Evolutionary conservation across 2,888 invertebrate species (phyloP), one percentile per base, ranked within the genome.

Genomic region (Nomada fucata): DNA sequence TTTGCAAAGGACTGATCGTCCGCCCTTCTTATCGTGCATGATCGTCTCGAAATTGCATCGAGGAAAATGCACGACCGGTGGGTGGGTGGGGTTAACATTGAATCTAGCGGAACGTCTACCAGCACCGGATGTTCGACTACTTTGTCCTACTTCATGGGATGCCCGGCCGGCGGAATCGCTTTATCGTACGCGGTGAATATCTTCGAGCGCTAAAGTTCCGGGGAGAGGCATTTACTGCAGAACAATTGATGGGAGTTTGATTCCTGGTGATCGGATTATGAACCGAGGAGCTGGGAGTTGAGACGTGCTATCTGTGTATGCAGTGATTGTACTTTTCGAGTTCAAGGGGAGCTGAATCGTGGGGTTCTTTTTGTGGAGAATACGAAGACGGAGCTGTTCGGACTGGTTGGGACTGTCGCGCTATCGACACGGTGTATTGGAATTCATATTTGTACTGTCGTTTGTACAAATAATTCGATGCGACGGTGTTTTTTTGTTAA

Each of bases 61-160:
- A 44, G 23, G 50, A 59, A 76, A 63, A 65, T 59, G 29, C 52
- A n/a, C 15, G 47, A 18, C 20, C 20, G 52, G 15, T 29, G 11
- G 15, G 61, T n/a, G 52, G 26, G 26, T 0, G 26, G 26, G 26
- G 2, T 26, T 42, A 7, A 36, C 79, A 79, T 80, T 73, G 67
- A 73, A 73, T 73, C 63, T 55, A 10, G 23, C 23, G 15, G 36
- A 53, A 69, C 11, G 29, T 23, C 26, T 15, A 11, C 23, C 26
- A 18, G n/a, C n/a, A 42, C 15, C 74, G 63, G 69, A 79, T 79
- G 63, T 71, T 65, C 53, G 59, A 52, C 63, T 36, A 65, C 64
- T 71, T 59, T 65, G 59, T 65, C 71, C 59, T 13, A 65, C 23
- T 71, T 71, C 52, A 52, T 36, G 29, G 11, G 50, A 42, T 7